Percentiles rank a stretch among this genome's conserved stretches.
phyloP scores from a whole-genome alignment of 1,140 invertebrate genomes.

The Pseudomyrmex gracilis region DNA sequence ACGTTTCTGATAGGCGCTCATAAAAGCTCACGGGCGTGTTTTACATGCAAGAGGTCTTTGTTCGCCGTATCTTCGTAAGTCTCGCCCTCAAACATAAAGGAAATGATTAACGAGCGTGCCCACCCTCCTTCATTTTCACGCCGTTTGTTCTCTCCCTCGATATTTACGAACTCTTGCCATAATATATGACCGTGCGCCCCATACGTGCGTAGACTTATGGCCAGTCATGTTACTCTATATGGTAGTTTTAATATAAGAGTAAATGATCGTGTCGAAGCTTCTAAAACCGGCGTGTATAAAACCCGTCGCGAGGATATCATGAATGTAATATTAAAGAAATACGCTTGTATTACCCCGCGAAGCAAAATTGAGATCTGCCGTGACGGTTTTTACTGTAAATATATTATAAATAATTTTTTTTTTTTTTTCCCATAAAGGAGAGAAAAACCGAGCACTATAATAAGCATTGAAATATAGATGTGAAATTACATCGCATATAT shows the following conservation, averaged over 20 bases:
- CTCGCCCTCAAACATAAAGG: slow-evolving; percentile 61
- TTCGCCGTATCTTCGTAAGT: slow-evolving; percentile 58
- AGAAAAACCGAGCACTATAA: neutral
- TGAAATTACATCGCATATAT: neutral
- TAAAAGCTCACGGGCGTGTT: slow-evolving; percentile 51
- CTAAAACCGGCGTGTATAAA: neutral
- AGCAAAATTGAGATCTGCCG: neutral
- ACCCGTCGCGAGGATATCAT: neutral
- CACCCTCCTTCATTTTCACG: slow-evolving; percentile 64
- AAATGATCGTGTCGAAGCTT: slow-evolving; percentile 25
- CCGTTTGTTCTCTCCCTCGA: slow-evolving; percentile 63
- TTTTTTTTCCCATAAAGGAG: too few species aligned
- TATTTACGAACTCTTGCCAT: slow-evolving; percentile 63
- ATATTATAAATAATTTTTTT: neutral
- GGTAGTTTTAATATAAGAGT: slow-evolving; percentile 48
- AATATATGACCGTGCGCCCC: slow-evolving; percentile 52
- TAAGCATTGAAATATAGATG: neutral
- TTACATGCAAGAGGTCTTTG: slow-evolving; percentile 56
- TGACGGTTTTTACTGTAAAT: neutral
- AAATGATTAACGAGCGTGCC: slow-evolving; percentile 62
- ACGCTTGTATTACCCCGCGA: neutral
- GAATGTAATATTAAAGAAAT: neutral
- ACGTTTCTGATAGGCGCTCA: slow-evolving; percentile 39
- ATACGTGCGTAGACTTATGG: slow-evolving; percentile 55
- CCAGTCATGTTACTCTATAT: slow-evolving; percentile 47